A percentile compares a stretch with the other conserved stretches of the same genome.
Conservation (phyloP, 2,888 invertebrate genomes). For the Zonitis immaculata region DNA sequence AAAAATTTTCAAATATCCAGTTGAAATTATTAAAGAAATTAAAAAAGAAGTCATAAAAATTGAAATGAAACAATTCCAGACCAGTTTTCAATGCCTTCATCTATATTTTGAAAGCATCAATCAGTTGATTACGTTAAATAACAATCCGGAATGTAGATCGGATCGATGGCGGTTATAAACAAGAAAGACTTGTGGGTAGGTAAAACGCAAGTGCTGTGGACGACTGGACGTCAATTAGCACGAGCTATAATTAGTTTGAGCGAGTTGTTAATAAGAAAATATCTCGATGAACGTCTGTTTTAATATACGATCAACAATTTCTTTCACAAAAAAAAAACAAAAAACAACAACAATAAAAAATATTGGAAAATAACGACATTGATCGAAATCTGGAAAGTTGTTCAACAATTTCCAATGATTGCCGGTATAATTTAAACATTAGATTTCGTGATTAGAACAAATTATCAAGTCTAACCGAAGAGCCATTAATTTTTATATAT, state of each 20-base stretch:
- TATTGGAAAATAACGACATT: background rate
- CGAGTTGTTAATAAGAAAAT: slow-evolving; percentile 23
- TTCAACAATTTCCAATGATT: background rate
- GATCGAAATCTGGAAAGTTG: background rate
- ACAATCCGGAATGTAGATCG: slow-evolving; percentile 25
- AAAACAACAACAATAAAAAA: background rate
- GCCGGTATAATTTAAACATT: slow-evolving; percentile 19
- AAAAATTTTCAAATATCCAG: background rate
- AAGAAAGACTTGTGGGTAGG: slow-evolving; percentile 1
- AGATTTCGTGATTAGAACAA: slow-evolving; percentile 15
- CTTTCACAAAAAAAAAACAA: background rate
- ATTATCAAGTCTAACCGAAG: background rate
- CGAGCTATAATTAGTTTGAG: slow-evolving; percentile 23
- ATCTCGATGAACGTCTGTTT: slow-evolving; percentile 3
- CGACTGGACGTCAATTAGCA: slow-evolving; percentile 25
- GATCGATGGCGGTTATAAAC: slow-evolving; percentile 16
- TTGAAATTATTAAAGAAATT: background rate
- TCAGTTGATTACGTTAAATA: slow-evolving; percentile 25
- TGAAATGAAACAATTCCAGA: background rate
- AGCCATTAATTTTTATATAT: slow-evolving; percentile 17
- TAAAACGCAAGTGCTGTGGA: slow-evolving; percentile 6
- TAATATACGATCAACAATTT: background rate
- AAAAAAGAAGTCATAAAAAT: background rate
- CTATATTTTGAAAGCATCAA: slow-evolving; percentile 22
- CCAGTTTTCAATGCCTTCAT: slow-evolving; percentile 2